Conservation (phyloP, 2,888 invertebrate genomes). For the Cancer borealis region DNA sequence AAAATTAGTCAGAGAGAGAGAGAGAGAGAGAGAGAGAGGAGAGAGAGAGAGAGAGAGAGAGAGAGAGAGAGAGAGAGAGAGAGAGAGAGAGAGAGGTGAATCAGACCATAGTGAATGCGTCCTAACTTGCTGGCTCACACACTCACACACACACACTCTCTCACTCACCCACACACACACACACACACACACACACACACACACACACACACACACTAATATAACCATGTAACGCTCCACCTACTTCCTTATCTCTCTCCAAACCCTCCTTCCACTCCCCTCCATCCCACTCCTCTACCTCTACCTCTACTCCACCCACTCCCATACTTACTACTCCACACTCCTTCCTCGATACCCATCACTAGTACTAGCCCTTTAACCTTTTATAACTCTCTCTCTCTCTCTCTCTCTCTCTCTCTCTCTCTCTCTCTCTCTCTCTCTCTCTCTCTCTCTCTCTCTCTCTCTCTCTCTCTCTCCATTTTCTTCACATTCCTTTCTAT, state of each 20-base stretch:
- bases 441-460: constrained; percentile 32
- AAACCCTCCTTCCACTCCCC: neutral
- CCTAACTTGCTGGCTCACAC: too few relatives aligned
- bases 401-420: too few relatives aligned
- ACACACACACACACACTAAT: neutral
- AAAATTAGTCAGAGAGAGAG: too few relatives aligned
- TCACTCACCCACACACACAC: neutral
- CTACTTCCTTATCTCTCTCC: neutral
- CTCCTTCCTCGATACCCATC: too few relatives aligned
- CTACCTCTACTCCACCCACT: neutral
- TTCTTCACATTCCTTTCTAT: neutral
- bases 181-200: neutral
- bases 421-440: constrained; percentile 9
- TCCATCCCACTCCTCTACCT: neutral
- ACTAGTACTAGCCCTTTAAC: too few relatives aligned
- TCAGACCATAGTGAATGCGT: too few relatives aligned
- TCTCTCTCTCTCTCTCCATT: neutral
- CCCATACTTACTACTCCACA: too few relatives aligned
- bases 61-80: too few relatives aligned
- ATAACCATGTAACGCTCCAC: neutral
- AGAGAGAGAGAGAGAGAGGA: too few relatives aligned
- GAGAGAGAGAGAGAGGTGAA: too few relatives aligned
- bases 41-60: too few relatives aligned
- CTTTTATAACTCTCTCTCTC: too few relatives aligned
- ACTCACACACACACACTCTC: neutral